Conservation (phyloP, 2,113 vertebrate species). For the Urocynchramus pylzowi region DNA sequence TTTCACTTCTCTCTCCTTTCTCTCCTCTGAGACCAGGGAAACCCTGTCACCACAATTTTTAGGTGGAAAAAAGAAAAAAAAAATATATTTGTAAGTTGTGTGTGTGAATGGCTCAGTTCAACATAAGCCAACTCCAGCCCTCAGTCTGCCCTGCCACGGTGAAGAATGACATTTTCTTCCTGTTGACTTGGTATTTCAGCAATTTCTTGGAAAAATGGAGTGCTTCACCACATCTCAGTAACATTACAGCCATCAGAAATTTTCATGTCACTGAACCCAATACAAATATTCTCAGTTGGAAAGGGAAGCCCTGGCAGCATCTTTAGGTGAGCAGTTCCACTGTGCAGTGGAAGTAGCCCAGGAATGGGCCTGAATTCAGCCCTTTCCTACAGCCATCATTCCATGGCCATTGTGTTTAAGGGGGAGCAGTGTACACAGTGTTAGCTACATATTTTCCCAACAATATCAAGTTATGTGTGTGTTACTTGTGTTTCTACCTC, state of each 20-base stretch:
- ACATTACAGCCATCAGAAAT: not conserved
- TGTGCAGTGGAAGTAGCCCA: not conserved
- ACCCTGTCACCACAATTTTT: slow-evolving; percentile 74
- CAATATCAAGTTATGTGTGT: not conserved
- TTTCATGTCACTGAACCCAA: not conserved
- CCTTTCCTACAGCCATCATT: not conserved
- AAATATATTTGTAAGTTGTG: not conserved
- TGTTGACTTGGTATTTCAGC: not conserved
- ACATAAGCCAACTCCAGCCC: not conserved
- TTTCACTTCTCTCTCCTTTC: slow-evolving; percentile 87
- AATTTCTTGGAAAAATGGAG: not conserved
- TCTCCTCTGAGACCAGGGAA: slow-evolving; percentile 90
- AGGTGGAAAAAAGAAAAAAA: not conserved
- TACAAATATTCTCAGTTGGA: not conserved
- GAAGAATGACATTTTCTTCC: not conserved
- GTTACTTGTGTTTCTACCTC: not conserved
- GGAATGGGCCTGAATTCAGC: not conserved
- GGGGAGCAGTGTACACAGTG: not conserved
- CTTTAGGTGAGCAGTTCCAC: not conserved
- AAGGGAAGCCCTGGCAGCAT: not conserved
- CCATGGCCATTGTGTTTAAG: not conserved
- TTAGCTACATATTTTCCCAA: not conserved
- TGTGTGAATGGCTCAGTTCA: not conserved
- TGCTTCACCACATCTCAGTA: not conserved
- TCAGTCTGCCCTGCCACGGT: not conserved